Conservation (phyloP, 2,888 invertebrate genomes). For the Macaria notata region DNA sequence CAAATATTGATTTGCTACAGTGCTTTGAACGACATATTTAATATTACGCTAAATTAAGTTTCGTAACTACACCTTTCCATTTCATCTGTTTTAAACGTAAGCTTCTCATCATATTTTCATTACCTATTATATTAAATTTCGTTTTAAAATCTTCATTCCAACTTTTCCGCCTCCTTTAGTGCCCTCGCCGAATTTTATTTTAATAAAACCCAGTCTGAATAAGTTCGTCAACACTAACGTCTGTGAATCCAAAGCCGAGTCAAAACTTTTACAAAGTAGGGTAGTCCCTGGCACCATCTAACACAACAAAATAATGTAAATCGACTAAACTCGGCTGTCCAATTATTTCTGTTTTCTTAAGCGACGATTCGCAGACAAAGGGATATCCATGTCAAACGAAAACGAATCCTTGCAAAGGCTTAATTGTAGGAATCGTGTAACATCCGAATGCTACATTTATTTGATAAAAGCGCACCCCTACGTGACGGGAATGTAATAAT, state of each 20-base stretch:
- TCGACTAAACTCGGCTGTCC: constrained; percentile 18
- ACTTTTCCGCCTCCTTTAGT: too few relatives aligned
- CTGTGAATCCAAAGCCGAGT: background rate
- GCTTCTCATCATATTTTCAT: too few relatives aligned
- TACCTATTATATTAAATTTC: too few relatives aligned
- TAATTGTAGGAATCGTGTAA: constrained; percentile 67
- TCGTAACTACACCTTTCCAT: too few relatives aligned
- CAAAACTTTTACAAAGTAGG: background rate
- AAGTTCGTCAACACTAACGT: constrained; percentile 21
- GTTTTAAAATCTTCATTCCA: too few relatives aligned
- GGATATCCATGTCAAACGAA: constrained; percentile 53
- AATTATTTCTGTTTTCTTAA: constrained; percentile 25
- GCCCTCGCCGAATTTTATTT: too few relatives aligned
- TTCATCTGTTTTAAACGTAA: too few relatives aligned
- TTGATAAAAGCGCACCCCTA: constrained; percentile 66
- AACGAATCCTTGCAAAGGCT: constrained; percentile 54
- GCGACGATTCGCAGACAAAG: constrained; percentile 33
- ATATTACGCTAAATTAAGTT: too few relatives aligned
- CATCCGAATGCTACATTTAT: constrained; percentile 67
- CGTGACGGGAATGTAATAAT: constrained; percentile 76
- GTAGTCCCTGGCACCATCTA: constrained; percentile 18
- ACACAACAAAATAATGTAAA: constrained; percentile 16
- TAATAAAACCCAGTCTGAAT: background rate
- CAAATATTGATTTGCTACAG: too few relatives aligned
- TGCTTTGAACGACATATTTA: too few relatives aligned